Percentiles rank a stretch among this genome's conserved stretches.
Evolutionary conservation across 2,113 vertebrate species (phyloP).

Genomic region (Labeo rohita): DNA sequence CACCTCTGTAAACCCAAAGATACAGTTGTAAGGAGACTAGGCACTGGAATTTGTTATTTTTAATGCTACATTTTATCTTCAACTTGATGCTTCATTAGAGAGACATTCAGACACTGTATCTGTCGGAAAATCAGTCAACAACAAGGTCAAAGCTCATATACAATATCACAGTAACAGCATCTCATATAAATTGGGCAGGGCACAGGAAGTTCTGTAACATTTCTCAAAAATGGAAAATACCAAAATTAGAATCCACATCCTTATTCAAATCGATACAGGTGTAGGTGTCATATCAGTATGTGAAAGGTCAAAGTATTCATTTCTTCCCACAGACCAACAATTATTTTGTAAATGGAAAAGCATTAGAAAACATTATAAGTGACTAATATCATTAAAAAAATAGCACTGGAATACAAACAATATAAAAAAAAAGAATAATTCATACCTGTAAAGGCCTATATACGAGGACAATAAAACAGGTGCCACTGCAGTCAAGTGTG

Average conservation of each 20-base stretch:
- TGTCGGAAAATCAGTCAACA: slow-evolving; percentile 2
- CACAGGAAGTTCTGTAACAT: neutral
- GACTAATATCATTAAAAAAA: neutral
- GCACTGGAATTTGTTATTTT: neutral
- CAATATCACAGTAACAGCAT: neutral
- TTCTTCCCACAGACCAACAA: neutral
- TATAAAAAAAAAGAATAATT: neutral
- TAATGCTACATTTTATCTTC: neutral
- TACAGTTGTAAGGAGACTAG: no score
- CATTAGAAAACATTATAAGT: neutral
- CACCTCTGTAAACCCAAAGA: neutral
- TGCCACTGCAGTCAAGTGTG: neutral
- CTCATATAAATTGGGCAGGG: neutral
- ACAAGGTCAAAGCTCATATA: slow-evolving; percentile 41
- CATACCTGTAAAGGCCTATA: neutral
- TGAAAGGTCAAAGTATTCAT: neutral
- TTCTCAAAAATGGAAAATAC: neutral
- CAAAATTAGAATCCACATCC: neutral
- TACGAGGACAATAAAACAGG: neutral
- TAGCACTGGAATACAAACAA: neutral
- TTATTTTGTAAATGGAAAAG: neutral
- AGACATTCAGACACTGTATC: neutral
- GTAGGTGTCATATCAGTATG: neutral
- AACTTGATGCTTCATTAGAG: neutral
- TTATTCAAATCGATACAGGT: neutral